Conservation (phyloP, 2,113 vertebrate species). For the Budorcas taxicolor region DNA sequence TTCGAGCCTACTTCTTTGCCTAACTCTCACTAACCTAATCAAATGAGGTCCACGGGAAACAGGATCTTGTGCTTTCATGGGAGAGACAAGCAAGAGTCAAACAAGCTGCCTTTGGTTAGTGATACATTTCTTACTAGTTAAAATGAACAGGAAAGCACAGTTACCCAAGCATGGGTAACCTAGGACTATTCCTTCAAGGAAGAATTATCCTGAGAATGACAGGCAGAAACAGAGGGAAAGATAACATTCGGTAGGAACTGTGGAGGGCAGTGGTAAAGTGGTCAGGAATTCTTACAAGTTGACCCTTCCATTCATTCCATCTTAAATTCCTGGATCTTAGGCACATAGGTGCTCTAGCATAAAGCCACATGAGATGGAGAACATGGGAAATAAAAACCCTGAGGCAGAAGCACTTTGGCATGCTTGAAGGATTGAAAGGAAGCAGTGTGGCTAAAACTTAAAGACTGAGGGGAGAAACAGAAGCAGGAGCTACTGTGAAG, state of each 20-base stretch:
- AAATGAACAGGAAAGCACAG: neutral
- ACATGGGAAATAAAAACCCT: neutral
- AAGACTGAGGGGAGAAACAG: neutral
- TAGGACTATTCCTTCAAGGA: neutral
- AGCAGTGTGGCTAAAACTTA: neutral
- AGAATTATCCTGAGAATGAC: neutral
- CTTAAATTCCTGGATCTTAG: neutral
- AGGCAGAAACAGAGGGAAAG: neutral
- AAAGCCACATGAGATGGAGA: neutral
- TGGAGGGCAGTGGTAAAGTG: neutral
- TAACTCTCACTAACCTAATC: neutral
- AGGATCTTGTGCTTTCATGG: neutral
- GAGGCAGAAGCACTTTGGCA: neutral
- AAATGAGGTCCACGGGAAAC: neutral
- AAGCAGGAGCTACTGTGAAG: neutral
- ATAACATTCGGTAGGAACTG: neutral
- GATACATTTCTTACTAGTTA: neutral
- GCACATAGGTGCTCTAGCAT: neutral
- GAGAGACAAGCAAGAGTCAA: neutral
- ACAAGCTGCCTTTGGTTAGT: neutral
- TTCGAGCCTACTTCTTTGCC: neutral
- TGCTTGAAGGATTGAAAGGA: neutral
- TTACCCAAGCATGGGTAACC: neutral
- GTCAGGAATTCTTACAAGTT: neutral
- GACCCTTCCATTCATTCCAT: neutral